A percentile compares a stretch with the other conserved stretches of the same genome.
Evolutionary conservation across 2,113 vertebrate species (phyloP).

Genomic region (Danionella cerebrum): DNA sequence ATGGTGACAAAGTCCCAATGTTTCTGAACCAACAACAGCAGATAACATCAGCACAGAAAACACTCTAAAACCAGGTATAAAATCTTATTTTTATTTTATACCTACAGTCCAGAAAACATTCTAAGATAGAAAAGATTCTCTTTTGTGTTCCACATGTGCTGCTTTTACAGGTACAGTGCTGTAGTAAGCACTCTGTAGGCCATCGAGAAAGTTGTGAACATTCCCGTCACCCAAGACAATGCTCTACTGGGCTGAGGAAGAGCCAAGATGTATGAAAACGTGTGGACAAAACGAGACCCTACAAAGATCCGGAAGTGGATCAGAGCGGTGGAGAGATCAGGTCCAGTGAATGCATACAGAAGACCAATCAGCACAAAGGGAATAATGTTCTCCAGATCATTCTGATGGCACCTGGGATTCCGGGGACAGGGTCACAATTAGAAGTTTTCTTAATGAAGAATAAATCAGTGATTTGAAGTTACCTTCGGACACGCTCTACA

Average conservation of each 20-base stretch:
- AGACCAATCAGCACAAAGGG: constrained; percentile 80
- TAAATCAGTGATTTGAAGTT: not conserved
- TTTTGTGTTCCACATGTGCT: too few species aligned
- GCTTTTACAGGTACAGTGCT: constrained; percentile 24
- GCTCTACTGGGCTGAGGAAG: constrained; percentile 81
- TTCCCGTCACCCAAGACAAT: constrained; percentile 60
- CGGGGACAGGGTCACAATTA: not conserved
- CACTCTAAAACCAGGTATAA: not conserved
- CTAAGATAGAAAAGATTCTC: too few species aligned
- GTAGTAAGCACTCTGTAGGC: constrained; percentile 62
- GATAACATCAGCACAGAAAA: not conserved
- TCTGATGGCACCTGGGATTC: constrained; percentile 73
- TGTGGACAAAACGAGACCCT: constrained; percentile 70
- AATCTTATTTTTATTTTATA: too few species aligned
- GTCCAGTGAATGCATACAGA: constrained; percentile 74
- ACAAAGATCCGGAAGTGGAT: constrained; percentile 81
- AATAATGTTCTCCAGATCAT: constrained; percentile 89
- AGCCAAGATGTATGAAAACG: constrained; percentile 63
- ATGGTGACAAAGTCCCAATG: not conserved
- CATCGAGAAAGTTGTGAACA: constrained; percentile 73
- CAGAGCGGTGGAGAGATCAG: constrained; percentile 66
- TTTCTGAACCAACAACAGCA: not conserved
- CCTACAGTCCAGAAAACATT: too few species aligned
- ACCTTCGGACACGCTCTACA: constrained; percentile 78
- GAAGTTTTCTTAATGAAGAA: not conserved